Evolutionary conservation across 2,113 vertebrate genomes (phyloP).

Genomic region (Oreochromis aureus): DNA sequence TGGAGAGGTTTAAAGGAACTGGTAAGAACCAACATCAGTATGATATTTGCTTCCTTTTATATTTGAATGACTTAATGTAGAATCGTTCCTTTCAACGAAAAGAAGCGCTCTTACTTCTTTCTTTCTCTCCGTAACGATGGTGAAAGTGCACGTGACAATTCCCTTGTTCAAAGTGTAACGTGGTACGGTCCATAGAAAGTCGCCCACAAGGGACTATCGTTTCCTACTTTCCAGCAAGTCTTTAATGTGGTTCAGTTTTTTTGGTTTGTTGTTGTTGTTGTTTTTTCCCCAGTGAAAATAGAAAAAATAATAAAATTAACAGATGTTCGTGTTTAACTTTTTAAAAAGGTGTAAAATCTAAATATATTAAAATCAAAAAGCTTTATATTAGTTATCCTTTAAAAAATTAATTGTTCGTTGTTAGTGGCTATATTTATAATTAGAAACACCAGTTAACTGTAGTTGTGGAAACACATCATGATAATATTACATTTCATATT

Average conservation of each 20-base stretch:
- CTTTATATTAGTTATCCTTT: not conserved
- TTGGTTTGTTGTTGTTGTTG: not conserved
- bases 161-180: not conserved
- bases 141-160: not conserved
- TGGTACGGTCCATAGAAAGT: conserved; percentile 20
- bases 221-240: not conserved
- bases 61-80: not conserved
- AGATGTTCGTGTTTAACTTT: not conserved
- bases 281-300: not conserved
- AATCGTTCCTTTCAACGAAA: not conserved
- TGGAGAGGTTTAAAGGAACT: not conserved
- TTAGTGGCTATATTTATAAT: not conserved
- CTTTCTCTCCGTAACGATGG: not conserved
- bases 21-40: too few species aligned
- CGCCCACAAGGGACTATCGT: not conserved
- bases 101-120: not conserved
- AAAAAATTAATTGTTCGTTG: rapidly evolving
- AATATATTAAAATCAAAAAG: not conserved
- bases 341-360: not conserved
- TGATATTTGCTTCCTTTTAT: not conserved
- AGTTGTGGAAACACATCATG: not conserved
- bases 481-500: too few species aligned
- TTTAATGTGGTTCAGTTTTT: rapidly evolving
- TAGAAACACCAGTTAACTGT: not conserved
- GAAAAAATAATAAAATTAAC: not conserved